These are phyloP conservation scores for Zosterops lateralis DNA, from an alignment of 2,113 vertebrate species.

Conservation along the genomic window DNA sequence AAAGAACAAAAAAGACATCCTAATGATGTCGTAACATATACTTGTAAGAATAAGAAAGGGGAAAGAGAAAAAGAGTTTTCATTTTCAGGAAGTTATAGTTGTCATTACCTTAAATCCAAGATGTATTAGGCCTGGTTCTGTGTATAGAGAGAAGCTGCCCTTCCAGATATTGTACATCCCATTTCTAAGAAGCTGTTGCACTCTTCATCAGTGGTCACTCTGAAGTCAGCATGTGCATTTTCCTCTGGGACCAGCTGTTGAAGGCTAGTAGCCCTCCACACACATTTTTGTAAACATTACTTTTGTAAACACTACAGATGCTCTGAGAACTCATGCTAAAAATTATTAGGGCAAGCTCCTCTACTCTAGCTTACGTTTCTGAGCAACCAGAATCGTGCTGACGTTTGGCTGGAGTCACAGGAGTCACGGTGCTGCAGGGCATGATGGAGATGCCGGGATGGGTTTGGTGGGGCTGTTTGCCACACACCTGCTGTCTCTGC, in stretches of 20 bases:
- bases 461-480: background rate
- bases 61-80: background rate
- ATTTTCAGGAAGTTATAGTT: background rate
- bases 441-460: rapidly evolving
- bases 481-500: background rate
- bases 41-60: background rate
- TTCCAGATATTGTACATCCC: background rate
- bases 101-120: background rate
- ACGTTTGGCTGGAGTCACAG: background rate
- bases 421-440: background rate
- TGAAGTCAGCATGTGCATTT: background rate
- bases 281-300: background rate
- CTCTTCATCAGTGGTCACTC: background rate
- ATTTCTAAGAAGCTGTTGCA: background rate
- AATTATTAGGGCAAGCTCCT: rapidly evolving
- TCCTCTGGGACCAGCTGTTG: background rate
- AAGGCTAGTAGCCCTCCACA: background rate
- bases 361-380: background rate
- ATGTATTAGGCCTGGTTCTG: background rate
- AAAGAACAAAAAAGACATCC: background rate
- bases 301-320: background rate
- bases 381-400: background rate
- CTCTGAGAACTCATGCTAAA: background rate
- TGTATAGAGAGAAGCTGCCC: background rate
- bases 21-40: background rate